Evolutionary conservation across 2,888 invertebrate genomes (phyloP).

Genomic region (Tribolium freemani): DNA sequence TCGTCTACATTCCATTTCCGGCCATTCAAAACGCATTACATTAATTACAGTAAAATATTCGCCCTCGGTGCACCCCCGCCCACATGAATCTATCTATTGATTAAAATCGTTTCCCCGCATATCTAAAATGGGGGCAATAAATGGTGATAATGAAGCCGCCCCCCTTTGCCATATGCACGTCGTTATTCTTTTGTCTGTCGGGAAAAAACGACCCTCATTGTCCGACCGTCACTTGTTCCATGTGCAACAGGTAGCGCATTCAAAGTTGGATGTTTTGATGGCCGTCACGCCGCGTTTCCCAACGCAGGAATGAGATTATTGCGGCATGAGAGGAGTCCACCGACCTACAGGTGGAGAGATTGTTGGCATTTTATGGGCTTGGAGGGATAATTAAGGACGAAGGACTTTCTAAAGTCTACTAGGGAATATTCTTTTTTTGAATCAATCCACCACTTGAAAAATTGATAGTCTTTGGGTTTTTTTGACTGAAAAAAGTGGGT

Average conservation of each 20-base stretch:
- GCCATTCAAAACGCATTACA: neutral
- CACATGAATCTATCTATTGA: slow-evolving; percentile 26
- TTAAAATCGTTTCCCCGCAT: slow-evolving; percentile 27
- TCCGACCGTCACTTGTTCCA: slow-evolving; percentile 47
- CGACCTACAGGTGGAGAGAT: slow-evolving; percentile 20
- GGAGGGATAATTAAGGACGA: neutral
- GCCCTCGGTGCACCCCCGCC: slow-evolving; percentile 13
- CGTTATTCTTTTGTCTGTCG: slow-evolving; percentile 12
- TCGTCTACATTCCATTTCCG: slow-evolving; percentile 15
- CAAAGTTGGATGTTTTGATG: slow-evolving; percentile 35
- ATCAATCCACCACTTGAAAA: neutral
- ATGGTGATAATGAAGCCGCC: slow-evolving; percentile 17
- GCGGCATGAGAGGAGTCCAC: slow-evolving; percentile 13
- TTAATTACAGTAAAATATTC: slow-evolving; percentile 24
- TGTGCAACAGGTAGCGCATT: slow-evolving; percentile 51
- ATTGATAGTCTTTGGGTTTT: neutral
- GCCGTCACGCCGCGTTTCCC: slow-evolving; percentile 34
- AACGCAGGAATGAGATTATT: slow-evolving; percentile 15
- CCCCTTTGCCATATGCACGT: slow-evolving; percentile 20
- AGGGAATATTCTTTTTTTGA: too few relatives aligned
- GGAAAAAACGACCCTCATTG: slow-evolving; percentile 48
- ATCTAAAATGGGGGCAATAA: slow-evolving; percentile 28
- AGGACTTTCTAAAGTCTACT: too few relatives aligned
- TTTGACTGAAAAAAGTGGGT: neutral
- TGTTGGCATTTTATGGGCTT: slow-evolving; percentile 4